A percentile compares a stretch with the other conserved stretches of the same genome.
These are phyloP conservation scores for Hirundo rustica DNA, from an alignment of 2,797 vertebrate genomes.

Conservation along the genomic window DNA sequence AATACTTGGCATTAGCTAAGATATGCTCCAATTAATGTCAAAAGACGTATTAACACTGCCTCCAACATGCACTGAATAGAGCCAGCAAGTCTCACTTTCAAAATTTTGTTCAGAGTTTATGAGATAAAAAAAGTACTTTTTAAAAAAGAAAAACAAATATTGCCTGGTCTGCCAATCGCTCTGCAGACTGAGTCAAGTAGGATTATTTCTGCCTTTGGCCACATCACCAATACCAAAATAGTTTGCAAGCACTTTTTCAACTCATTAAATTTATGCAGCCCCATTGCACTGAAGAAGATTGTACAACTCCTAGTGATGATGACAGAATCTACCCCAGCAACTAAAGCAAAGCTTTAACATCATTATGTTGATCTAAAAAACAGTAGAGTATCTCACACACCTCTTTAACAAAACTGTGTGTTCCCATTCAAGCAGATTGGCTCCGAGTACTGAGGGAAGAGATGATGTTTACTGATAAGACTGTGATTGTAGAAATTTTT, in stretches of 20 bases:
- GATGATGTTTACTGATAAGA: background rate
- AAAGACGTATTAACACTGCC: background rate
- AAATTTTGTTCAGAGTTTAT: background rate
- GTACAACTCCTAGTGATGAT: background rate
- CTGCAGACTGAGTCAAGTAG: background rate
- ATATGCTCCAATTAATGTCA: background rate
- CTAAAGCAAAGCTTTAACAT: background rate
- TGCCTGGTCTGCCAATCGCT: background rate
- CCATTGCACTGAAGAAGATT: background rate
- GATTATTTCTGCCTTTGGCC: constrained; percentile 5
- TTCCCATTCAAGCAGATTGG: background rate
- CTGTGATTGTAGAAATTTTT: background rate
- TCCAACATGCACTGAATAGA: background rate
- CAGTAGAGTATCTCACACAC: background rate
- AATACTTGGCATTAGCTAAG: background rate
- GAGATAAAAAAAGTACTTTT: background rate
- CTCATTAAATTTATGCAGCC: background rate
- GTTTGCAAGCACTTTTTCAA: background rate
- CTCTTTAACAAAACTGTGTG: background rate
- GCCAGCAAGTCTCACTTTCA: background rate
- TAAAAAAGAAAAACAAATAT: background rate
- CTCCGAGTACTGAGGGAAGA: background rate
- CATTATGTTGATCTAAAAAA: background rate
- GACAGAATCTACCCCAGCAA: background rate
- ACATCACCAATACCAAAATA: background rate